Evolutionary conservation across 2,113 vertebrate species (phyloP), one percentile per base, ranked within the genome.

Genomic region (Meriones unguiculatus): DNA sequence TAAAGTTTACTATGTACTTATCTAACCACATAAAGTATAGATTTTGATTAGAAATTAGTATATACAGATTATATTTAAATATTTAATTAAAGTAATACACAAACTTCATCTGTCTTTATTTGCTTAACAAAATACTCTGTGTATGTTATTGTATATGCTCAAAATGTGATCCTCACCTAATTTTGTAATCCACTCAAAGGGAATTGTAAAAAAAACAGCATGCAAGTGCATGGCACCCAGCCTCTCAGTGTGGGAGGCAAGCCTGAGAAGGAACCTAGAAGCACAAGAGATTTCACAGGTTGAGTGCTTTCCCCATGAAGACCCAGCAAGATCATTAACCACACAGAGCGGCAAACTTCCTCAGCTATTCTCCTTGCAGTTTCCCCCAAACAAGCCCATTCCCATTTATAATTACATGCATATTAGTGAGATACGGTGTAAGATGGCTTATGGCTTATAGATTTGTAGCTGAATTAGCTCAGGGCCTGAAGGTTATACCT

Each of bases 401-500:
- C 69, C 62, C 38, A 70, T 84, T 59, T 77, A 85, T 64, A 93
- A 96, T 87, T n/a, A 69, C 57, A 92, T 46, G 41, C 35, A 92
- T 59, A 59, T 92, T 91, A 92, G 87, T 52, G 72, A 96, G 88
- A 84, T 95, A 62, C 73, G 72, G 38, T 95, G 85, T 54, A 93
- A 92, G 35, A 94, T 35, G 85, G 91, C 84, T 75, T 85, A 14
- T 41, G 70, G 95, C 59, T 87, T 75, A 82, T 41, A 91, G 86
- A 97, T 70, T 95, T 95, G 86, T 52, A 41, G 57, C 89, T 89
- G 57, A 78, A 92, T 96, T 96, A 82, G 76, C 69, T 73, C 87
- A 0, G 46, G 38, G 25, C 93, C 95, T 88, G 59, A 94, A 96
- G 80, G 92, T 93, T 85, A 94, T 75, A 85, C 90, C 93, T 92